These are phyloP conservation scores for Nycticebus coucang DNA, from an alignment of 2,113 vertebrate genomes.

Conservation along the genomic window DNA sequence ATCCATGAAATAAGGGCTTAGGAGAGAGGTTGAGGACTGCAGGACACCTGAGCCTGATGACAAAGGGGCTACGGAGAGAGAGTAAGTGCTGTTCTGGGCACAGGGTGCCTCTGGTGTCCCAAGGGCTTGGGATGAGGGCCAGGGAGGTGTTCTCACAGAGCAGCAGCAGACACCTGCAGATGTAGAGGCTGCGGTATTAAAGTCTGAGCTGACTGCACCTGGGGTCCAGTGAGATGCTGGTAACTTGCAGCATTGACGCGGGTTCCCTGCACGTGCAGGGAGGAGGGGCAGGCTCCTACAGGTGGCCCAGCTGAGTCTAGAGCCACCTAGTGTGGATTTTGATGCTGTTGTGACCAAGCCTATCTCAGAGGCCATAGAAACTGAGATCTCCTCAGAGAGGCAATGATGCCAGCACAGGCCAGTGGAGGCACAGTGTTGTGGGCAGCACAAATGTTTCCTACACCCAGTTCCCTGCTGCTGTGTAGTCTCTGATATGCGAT, in stretches of 20 bases:
- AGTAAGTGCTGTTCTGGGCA: background rate
- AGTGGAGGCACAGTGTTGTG: rapidly evolving
- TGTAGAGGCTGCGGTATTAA: background rate
- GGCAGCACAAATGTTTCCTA: background rate
- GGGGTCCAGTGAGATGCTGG: background rate
- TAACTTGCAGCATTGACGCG: background rate
- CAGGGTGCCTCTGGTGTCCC: background rate
- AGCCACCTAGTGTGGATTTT: background rate
- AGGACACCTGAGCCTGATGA: too few relatives aligned
- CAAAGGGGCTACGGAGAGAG: background rate
- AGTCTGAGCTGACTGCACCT: background rate
- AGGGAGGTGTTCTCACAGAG: background rate
- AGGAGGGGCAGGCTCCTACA: background rate
- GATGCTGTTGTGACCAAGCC: background rate
- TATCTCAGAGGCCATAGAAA: background rate
- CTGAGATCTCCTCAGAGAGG: rapidly evolving
- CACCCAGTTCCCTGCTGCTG: too few relatives aligned
- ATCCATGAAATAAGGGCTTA: background rate
- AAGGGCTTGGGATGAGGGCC: background rate
- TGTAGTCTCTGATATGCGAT: background rate
- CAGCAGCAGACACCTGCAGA: background rate
- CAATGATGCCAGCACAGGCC: background rate
- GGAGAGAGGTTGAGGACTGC: background rate
- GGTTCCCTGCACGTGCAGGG: background rate
- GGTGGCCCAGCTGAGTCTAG: background rate